phyloP scores from a whole-genome alignment of 2,888 invertebrate genomes.

The Zygothrica quintamaculata region DNA sequence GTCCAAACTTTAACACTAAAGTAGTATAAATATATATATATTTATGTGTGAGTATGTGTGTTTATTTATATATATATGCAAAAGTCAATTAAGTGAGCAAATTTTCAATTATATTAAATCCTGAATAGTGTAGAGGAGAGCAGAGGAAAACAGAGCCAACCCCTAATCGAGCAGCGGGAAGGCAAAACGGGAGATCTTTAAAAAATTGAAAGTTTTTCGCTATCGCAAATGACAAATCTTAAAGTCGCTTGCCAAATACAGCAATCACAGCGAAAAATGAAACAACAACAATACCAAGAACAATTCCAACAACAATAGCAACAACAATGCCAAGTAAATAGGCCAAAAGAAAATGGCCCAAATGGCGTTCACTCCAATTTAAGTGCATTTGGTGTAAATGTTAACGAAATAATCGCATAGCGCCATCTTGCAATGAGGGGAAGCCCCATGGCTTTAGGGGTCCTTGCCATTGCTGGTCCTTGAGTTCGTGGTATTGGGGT shows the following conservation, averaged over 20 bases:
- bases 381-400: slow-evolving; percentile 68
- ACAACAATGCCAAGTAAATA: slow-evolving; percentile 38
- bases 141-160: slow-evolving; percentile 3
- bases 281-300: not conserved
- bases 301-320: slow-evolving; percentile 5
- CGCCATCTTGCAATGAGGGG: slow-evolving; percentile 53
- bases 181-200: slow-evolving; percentile 27
- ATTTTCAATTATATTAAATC: slow-evolving; percentile 39
- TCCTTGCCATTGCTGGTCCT: too few species aligned
- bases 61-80: too few species aligned
- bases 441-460: not conserved
- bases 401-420: slow-evolving; percentile 64
- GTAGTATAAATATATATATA: too few species aligned
- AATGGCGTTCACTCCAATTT: slow-evolving; percentile 58
- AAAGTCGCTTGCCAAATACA: slow-evolving; percentile 47
- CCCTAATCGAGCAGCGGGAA: too few species aligned
- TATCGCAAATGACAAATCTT: slow-evolving; percentile 71
- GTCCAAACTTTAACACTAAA: too few species aligned
- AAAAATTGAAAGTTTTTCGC: slow-evolving; percentile 37
- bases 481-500: too few species aligned
- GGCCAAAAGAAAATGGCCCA: slow-evolving; percentile 49
- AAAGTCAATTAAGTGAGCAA: slow-evolving; percentile 37
- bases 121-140: slow-evolving; percentile 1
- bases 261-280: slow-evolving; percentile 42
- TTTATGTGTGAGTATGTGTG: slow-evolving; percentile 11